phyloP scores from a whole-genome alignment of 1,140 invertebrate genomes.

The Heliconius congener region DNA sequence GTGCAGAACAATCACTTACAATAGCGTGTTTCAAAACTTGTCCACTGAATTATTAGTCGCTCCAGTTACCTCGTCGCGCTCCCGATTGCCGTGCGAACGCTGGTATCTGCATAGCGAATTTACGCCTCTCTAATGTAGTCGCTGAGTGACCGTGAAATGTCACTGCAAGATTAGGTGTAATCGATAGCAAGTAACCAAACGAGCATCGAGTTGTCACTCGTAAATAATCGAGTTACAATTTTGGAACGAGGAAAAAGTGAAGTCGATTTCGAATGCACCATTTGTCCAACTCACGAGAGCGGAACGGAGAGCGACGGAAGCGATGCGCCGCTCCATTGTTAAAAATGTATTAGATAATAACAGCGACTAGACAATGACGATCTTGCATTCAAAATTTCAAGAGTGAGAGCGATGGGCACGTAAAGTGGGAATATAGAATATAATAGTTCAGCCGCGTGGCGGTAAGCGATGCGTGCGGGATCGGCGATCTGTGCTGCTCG shows the following conservation, averaged over 20 bases:
- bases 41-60: slow-evolving; percentile 68
- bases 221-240: slow-evolving; percentile 31
- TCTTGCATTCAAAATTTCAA: slow-evolving; percentile 58
- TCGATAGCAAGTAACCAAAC: slow-evolving; percentile 60
- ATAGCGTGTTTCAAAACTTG: slow-evolving; percentile 45
- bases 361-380: slow-evolving; percentile 59
- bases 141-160: slow-evolving; percentile 56
- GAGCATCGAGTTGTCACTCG: background rate
- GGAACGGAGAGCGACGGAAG: slow-evolving; percentile 70
- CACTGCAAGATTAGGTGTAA: slow-evolving; percentile 60
- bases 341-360: slow-evolving; percentile 69
- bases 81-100: slow-evolving; percentile 71
- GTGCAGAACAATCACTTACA: slow-evolving; percentile 30
- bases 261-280: slow-evolving; percentile 67
- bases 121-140: slow-evolving; percentile 52
- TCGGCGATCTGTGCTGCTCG: background rate
- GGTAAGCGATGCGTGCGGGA: slow-evolving; percentile 21
- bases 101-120: slow-evolving; percentile 52
- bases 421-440: slow-evolving; percentile 19
- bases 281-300: slow-evolving; percentile 77
- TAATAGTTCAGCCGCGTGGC: slow-evolving; percentile 19
- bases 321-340: slow-evolving; percentile 63
- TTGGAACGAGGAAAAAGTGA: slow-evolving; percentile 59
- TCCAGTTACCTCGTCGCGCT: slow-evolving; percentile 66
- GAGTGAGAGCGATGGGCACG: slow-evolving; percentile 59